These are phyloP conservation scores for Fabriciana adippe DNA, from an alignment of 2,888 invertebrate genomes.

Conservation along the genomic window DNA sequence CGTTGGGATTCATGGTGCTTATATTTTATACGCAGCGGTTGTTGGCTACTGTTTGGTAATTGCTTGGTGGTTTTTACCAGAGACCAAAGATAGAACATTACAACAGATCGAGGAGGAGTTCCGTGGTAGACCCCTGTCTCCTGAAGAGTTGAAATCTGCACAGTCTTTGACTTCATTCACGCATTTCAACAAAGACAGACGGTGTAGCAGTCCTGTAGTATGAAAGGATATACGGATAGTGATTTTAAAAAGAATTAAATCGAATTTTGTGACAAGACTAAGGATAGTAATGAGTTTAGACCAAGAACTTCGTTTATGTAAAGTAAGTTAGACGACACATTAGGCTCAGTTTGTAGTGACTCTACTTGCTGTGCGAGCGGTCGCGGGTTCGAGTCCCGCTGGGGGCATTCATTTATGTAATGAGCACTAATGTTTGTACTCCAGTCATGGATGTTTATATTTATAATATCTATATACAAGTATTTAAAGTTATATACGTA, in stretches of 20 bases:
- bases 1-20: slow-evolving; percentile 59
- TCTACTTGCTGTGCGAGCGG: too few relatives aligned
- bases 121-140: slow-evolving; percentile 54
- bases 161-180: slow-evolving; percentile 51
- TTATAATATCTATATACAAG: too few relatives aligned
- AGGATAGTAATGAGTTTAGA: not conserved
- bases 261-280: not conserved
- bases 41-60: slow-evolving; percentile 57
- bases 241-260: not conserved
- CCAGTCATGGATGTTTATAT: too few relatives aligned
- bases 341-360: too few relatives aligned
- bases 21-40: slow-evolving; percentile 53
- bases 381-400: too few relatives aligned
- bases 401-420: too few relatives aligned
- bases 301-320: not conserved
- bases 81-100: slow-evolving; percentile 68
- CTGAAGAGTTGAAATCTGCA: slow-evolving; percentile 52
- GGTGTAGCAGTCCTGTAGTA: slow-evolving; percentile 51
- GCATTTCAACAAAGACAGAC: slow-evolving; percentile 46
- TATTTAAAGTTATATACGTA: too few relatives aligned
- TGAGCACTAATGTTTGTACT: too few relatives aligned
- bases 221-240: slow-evolving; percentile 11
- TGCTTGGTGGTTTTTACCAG: slow-evolving; percentile 59
- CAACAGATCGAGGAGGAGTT: slow-evolving; percentile 72
- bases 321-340: too few relatives aligned